Percentiles rank a stretch among this genome's conserved stretches.
phyloP scores from a whole-genome alignment of 2,888 invertebrate species.

The Priocnemis perturbator region DNA sequence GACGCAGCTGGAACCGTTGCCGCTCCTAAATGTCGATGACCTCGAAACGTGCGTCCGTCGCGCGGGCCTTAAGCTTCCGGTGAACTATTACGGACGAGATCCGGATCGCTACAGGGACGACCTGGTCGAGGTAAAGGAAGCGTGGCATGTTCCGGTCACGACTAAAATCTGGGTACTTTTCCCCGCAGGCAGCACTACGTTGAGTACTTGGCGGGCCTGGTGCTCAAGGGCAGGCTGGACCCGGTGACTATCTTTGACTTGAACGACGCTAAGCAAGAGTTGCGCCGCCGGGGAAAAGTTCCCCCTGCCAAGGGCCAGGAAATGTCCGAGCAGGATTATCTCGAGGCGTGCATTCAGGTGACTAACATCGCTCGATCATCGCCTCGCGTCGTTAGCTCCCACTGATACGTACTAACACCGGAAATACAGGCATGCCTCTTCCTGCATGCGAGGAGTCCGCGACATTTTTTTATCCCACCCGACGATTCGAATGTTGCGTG shows the following conservation, averaged over 20 bases:
- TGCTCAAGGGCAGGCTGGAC: conserved; percentile 90
- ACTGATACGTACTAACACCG: conserved; percentile 5
- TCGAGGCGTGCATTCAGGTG: conserved; percentile 91
- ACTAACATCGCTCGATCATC: conserved; percentile 58
- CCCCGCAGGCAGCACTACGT: conserved; percentile 92
- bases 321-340: conserved; percentile 90
- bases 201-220: conserved; percentile 94
- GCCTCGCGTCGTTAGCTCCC: conserved; percentile 21
- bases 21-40: conserved; percentile 86
- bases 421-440: too few species aligned
- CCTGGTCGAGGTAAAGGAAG: conserved; percentile 76
- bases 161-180: conserved; percentile 72
- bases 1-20: conserved; percentile 85
- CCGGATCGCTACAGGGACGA: conserved; percentile 75
- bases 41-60: conserved; percentile 88
- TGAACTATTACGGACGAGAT: conserved; percentile 84
- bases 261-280: conserved; percentile 90
- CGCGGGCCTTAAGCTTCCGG: conserved; percentile 84
- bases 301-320: conserved; percentile 89
- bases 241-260: conserved; percentile 92
- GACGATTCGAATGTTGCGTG: too few species aligned
- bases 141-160: conserved; percentile 33
- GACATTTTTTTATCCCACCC: too few species aligned
- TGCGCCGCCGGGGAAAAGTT: conserved; percentile 89
- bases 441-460: too few species aligned